These are phyloP conservation scores for Rhinopomastus cyanomelas DNA, from an alignment of 2,113 vertebrate species.

Conservation along the genomic window DNA sequence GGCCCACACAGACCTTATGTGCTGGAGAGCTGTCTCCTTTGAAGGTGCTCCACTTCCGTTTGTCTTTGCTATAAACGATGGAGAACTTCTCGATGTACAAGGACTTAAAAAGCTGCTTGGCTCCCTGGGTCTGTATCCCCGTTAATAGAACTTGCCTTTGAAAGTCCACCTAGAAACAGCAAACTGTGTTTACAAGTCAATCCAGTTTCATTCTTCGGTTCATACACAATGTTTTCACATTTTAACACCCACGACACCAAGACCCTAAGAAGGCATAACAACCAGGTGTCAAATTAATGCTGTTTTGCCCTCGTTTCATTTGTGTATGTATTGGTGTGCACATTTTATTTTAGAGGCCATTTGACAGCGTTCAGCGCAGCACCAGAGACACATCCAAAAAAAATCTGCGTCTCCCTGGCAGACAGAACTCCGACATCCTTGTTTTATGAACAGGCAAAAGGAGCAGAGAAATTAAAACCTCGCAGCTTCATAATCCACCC, in stretches of 20 bases:
- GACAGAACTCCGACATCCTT: neutral
- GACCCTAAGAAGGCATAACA: neutral
- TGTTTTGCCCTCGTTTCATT: neutral
- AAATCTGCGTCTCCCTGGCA: neutral
- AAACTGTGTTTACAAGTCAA: neutral
- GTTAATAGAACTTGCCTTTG: conserved; percentile 86
- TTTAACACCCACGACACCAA: neutral
- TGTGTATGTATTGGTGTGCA: neutral
- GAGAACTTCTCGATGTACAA: conserved; percentile 79
- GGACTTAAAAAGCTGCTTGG: conserved; percentile 78
- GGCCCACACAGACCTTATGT: conserved; percentile 71
- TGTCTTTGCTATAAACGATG: conserved; percentile 88
- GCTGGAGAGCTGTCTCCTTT: conserved; percentile 80
- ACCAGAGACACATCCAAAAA: neutral
- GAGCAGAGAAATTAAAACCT: neutral
- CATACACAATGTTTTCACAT: neutral
- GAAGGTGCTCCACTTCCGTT: conserved; percentile 83
- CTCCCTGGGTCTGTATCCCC: conserved; percentile 91
- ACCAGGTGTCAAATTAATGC: neutral
- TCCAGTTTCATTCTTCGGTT: neutral
- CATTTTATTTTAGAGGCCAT: neutral
- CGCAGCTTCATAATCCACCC: neutral
- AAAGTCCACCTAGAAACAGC: conserved; percentile 85
- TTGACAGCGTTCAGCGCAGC: neutral
- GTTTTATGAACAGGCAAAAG: neutral